Base-by-base conservation (phyloP, 2,888 invertebrate genomes). In the Drosophila limbata region DNA sequence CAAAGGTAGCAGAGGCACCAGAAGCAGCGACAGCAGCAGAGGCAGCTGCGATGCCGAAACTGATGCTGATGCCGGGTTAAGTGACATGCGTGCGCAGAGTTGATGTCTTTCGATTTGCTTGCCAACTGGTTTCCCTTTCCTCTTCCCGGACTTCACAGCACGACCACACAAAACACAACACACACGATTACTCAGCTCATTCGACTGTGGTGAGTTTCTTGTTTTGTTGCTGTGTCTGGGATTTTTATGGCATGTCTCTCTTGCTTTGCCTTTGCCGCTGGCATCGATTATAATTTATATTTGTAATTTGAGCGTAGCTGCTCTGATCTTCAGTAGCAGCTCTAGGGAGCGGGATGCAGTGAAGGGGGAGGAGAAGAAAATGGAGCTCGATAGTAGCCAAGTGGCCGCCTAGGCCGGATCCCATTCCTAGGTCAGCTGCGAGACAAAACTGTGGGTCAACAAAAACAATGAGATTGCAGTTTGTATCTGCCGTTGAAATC, bases 391-490 rank as follows among this genome's bases (percentile, higher is more conserved):
- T 53, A 52, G 71, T 65, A 70, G 71, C 69, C 60, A 70, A 70
- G 51, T 63, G 55, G 61, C 19, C 25, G 50, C 64, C 57, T 53
- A 53, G 65, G 50, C 61, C 51, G 42, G 37, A 64, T 60, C 51
- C 64, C 39, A 28, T 15, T n/a, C 61, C 59, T 44, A 62, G 81
- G 80, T 74, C 81, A 81, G 69, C 68, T 68, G 74, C 74, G 65
- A 69, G 76, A 84, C 73, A 77, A 80, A 80, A 77, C 77, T 77
- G 77, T 77, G 66, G 72, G 69, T 77, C 69, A 84, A 74, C 72
- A 74, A 72, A 67, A 81, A 81, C 82, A 85, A 85, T 82, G 85
- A 81, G 75, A 55, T 48, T 64, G 85, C 81, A 78, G 11, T 75
- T 76, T 77, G 68, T 45, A 35, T 52, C 37, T 50, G 53, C 55